Percentiles rank a stretch among this genome's conserved stretches.
Evolutionary conservation across 1,140 invertebrate species (phyloP).

Genomic region (Micrasema minimum): DNA sequence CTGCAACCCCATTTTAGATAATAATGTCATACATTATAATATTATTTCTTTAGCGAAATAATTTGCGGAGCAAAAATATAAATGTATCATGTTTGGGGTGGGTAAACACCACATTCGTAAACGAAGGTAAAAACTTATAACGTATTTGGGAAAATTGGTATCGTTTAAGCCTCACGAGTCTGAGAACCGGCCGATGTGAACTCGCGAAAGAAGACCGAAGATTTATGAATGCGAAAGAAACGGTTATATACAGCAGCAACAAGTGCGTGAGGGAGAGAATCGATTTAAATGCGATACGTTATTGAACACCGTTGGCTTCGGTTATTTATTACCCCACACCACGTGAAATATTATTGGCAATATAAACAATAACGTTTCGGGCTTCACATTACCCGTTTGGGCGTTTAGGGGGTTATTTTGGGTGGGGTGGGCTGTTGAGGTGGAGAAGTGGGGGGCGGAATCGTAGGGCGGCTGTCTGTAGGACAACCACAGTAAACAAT

Average conservation of each 20-base stretch:
- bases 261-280: constrained; percentile 49
- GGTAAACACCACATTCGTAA: not conserved
- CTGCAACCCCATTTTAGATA: too few species aligned
- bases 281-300: constrained; percentile 42
- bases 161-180: too few species aligned
- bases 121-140: not conserved
- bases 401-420: too few species aligned
- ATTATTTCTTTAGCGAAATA: not conserved
- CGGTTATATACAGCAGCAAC: constrained; percentile 36
- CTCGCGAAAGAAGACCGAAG: constrained; percentile 33
- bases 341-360: constrained; percentile 53
- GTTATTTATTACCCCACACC: constrained; percentile 51
- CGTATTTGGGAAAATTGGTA: too few species aligned
- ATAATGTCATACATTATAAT: not conserved
- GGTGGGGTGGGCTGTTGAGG: too few species aligned
- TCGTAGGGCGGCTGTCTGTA: too few species aligned
- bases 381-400: too few species aligned
- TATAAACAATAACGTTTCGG: constrained; percentile 44
- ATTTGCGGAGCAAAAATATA: not conserved
- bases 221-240: constrained; percentile 36
- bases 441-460: too few species aligned
- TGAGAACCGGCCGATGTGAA: constrained; percentile 36
- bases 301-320: constrained; percentile 37
- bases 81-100: not conserved
- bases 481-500: too few species aligned